These are phyloP conservation scores for Eremophila alpestris DNA, from an alignment of 2,797 vertebrate genomes.

Conservation along the genomic window DNA sequence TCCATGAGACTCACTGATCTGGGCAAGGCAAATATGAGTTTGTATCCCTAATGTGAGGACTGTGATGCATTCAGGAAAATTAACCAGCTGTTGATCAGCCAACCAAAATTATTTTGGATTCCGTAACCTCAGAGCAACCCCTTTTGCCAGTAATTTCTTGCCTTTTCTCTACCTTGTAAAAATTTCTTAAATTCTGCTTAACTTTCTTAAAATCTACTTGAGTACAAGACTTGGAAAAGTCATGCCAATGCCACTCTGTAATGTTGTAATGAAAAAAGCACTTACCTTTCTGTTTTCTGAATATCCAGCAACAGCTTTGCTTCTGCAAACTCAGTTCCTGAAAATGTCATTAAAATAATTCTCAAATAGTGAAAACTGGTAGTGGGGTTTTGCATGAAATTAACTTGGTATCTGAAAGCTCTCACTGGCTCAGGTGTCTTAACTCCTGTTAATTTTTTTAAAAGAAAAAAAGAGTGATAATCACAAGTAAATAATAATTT, in stretches of 20 bases:
- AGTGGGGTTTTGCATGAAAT: background rate
- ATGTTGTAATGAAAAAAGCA: background rate
- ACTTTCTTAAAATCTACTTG: background rate
- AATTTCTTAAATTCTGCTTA: background rate
- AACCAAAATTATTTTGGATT: background rate
- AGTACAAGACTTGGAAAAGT: background rate
- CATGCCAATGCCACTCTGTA: background rate
- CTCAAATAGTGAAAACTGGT: background rate
- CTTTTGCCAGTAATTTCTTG: background rate
- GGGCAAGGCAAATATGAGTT: background rate
- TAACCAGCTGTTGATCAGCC: background rate
- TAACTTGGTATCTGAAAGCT: background rate
- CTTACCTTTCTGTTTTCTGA: constrained; percentile 10
- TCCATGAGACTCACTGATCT: background rate
- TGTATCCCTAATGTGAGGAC: background rate
- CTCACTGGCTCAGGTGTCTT: background rate
- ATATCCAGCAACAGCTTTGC: background rate
- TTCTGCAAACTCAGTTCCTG: background rate
- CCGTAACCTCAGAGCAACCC: background rate
- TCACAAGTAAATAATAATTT: background rate
- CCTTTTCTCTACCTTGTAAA: constrained; percentile 21
- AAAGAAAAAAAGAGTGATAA: background rate
- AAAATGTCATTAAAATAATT: background rate
- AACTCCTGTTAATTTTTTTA: background rate
- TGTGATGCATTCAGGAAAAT: background rate